phyloP scores from a whole-genome alignment of 2,888 invertebrate genomes.

The Hirtodrosophila cameraria region DNA sequence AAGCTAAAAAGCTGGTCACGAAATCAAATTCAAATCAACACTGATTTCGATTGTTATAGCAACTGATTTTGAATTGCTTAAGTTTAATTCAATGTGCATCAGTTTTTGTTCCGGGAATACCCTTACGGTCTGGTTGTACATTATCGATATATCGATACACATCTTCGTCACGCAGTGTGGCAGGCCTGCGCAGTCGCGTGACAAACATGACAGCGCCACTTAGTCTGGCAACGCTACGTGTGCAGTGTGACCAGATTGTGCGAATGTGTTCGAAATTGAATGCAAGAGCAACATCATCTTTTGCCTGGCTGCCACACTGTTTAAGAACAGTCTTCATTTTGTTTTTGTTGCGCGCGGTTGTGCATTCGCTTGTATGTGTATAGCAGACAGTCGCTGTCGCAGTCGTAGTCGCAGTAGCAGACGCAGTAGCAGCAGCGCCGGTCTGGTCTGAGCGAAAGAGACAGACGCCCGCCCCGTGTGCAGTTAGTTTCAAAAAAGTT shows the following conservation, averaged over 20 bases:
- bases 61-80: no score
- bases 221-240: neutral
- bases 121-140: no score
- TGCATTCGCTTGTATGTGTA: constrained; percentile 35
- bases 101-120: no score
- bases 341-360: constrained; percentile 52
- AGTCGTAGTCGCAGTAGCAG: constrained; percentile 14
- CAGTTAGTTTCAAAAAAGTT: no score
- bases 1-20: no score
- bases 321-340: constrained; percentile 48
- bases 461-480: constrained; percentile 45
- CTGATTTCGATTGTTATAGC: no score
- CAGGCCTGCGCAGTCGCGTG: no score
- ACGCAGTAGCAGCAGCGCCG: constrained; percentile 35
- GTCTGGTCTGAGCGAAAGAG: constrained; percentile 50
- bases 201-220: neutral
- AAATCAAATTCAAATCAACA: no score
- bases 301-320: constrained; percentile 18
- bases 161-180: no score
- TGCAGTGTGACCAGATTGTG: constrained; percentile 19
- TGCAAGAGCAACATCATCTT: neutral
- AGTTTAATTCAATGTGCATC: no score
- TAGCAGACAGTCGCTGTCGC: no score
- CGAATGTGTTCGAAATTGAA: neutral
- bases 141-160: no score